A percentile compares a stretch with the other conserved stretches of the same genome.
phyloP scores from a whole-genome alignment of 2,797 vertebrate species.

The Eulemur coronatus region DNA sequence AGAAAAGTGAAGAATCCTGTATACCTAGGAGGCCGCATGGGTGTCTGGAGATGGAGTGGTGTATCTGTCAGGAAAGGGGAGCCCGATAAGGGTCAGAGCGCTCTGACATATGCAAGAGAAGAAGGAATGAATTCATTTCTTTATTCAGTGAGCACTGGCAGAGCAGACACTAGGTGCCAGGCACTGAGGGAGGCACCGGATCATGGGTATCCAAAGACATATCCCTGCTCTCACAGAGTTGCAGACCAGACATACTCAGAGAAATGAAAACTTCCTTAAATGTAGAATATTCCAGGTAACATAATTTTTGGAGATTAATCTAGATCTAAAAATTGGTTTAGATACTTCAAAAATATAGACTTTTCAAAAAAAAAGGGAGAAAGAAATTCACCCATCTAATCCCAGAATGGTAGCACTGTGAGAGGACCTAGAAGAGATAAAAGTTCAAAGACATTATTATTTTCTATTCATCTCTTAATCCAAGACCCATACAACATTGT shows the following conservation, averaged over 20 bases:
- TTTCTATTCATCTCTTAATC: not conserved
- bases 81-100: not conserved
- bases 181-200: not conserved
- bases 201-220: not conserved
- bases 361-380: conserved; percentile 3
- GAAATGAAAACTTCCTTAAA: not conserved
- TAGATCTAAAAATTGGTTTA: not conserved
- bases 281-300: not conserved
- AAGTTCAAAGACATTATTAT: not conserved
- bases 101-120: not conserved
- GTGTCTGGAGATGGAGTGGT: not conserved
- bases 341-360: not conserved
- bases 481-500: not conserved
- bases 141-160: not conserved
- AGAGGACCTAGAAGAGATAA: not conserved
- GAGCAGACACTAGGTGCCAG: not conserved
- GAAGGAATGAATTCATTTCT: not conserved
- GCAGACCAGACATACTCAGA: not conserved
- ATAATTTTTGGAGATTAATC: not conserved
- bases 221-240: not conserved
- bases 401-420: not conserved
- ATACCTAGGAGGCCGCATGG: not conserved
- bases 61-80: not conserved
- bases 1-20: not conserved
- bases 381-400: not conserved